Percentiles rank a stretch among this genome's conserved stretches.
phyloP scores from a whole-genome alignment of 2,113 vertebrate genomes.

The Columba janthina region DNA sequence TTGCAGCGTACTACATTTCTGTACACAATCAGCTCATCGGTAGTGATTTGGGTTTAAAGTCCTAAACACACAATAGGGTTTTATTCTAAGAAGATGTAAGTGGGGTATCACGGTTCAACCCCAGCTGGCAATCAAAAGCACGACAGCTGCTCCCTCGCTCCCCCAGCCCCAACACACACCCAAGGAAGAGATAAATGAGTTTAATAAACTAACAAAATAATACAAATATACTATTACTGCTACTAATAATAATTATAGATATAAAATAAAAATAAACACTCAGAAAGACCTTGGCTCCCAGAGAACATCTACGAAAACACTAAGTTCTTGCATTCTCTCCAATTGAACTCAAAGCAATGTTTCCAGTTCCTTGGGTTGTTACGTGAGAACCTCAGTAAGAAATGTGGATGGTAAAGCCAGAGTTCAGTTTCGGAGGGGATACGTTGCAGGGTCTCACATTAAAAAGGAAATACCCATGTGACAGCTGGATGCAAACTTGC shows the following conservation, averaged over 20 bases:
- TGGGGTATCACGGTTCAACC: too few species aligned
- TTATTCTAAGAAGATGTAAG: not conserved
- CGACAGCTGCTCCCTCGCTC: too few species aligned
- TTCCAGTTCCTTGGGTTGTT: not conserved
- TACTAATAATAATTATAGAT: too few species aligned
- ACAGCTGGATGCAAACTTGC: not conserved
- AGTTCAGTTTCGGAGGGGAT: not conserved
- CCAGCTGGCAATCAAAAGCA: too few species aligned
- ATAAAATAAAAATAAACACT: too few species aligned
- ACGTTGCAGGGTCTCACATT: not conserved
- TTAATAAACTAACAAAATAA: too few species aligned
- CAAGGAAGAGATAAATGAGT: too few species aligned
- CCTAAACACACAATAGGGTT: not conserved
- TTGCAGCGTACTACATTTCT: not conserved
- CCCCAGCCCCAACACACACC: too few species aligned
- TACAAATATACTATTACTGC: too few species aligned
- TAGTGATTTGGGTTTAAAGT: not conserved
- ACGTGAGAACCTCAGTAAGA: not conserved
- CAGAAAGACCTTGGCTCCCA: too few species aligned
- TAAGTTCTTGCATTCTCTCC: too few species aligned
- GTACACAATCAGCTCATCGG: not conserved
- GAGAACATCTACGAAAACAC: too few species aligned
- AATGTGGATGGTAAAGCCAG: not conserved
- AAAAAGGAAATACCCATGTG: not conserved
- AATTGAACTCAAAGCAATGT: accelerated